Base-by-base conservation (phyloP, 2,797 vertebrate genomes). In the Sebastes oblongus region DNA sequence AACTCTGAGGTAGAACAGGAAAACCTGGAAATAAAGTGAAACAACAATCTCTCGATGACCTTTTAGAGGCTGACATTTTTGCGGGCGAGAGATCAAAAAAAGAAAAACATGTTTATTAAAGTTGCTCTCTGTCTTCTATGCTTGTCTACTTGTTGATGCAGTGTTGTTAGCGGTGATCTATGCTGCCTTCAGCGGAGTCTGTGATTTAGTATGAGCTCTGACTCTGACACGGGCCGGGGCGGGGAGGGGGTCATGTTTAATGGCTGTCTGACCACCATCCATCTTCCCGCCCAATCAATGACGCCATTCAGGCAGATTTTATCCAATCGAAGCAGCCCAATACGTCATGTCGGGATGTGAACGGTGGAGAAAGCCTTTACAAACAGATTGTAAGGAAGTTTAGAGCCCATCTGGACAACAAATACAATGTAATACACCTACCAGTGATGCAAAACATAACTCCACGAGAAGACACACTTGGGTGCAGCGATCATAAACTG, bases 161-260 rank as follows among this genome's bases (percentile, higher is more conserved):
- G 78, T 1, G 78, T 88, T 84, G 81, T 92, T 92, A 90, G 81
- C 55, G 2, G 86, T 91, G 90, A 93, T 94, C 81, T 90, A 91
- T 89, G 87, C 83, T 89, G 89, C 91, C 90, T 93, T 93, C 87
- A 91, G 70, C 18, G 12, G 24, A 85, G 76, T 85, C 86, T 75
- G 82, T 90, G 87, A 91, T 92, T 93, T 92, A 93, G 82, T 88
- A 29, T 5, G 82, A 62, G 88, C 87, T 82, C 81, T 62, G 82
- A 81, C 86, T 83, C 86, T 75, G 86, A 90, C 91, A 89, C 64
- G 65, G 80, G 86, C 83, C 66, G 4, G 34, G 55, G 36, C 13
- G 32, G 46, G 64, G 39, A 56, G 78, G 34, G 77, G 84, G 86
- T 89, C 88, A 84, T 54, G 25, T 91, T 90, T 91, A 93, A 92